A percentile compares a stretch with the other conserved stretches of the same genome.
phyloP scores from a whole-genome alignment of 1,140 invertebrate genomes.

The Ips typographus region DNA sequence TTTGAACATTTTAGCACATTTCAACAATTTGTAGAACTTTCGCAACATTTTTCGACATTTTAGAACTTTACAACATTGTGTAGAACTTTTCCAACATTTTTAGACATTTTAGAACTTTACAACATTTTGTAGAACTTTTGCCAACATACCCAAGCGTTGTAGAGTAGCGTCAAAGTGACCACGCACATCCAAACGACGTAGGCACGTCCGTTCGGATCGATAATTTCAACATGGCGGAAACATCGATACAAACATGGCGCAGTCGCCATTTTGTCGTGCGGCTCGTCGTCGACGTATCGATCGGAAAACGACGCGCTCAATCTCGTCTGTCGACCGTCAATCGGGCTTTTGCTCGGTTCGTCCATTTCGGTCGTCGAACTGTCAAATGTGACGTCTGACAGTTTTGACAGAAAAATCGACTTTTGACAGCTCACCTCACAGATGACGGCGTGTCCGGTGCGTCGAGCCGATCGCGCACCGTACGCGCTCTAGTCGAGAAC shows the following conservation, averaged over 20 bases:
- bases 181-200: conserved; percentile 84
- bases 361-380: conserved; percentile 22
- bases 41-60: no score
- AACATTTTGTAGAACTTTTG: no score
- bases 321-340: conserved; percentile 26
- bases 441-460: conserved; percentile 65
- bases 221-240: conserved; percentile 36
- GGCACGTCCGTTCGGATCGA: conserved; percentile 60
- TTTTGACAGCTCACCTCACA: conserved; percentile 42
- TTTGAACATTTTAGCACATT: no score
- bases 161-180: conserved; percentile 77
- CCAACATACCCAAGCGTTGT: conserved; percentile 73
- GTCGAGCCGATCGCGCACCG: conserved; percentile 59
- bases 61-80: no score
- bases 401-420: conserved; percentile 44
- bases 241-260: conserved; percentile 7
- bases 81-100: no score
- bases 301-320: conserved; percentile 41
- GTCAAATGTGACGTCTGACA: background rate
- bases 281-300: conserved; percentile 32
- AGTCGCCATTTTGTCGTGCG: conserved; percentile 13
- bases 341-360: background rate
- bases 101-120: no score
- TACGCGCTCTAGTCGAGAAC: conserved; percentile 60
- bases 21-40: no score